These are phyloP conservation scores for Sesia bembeciformis DNA, from an alignment of 2,888 invertebrate genomes.

Conservation along the genomic window DNA sequence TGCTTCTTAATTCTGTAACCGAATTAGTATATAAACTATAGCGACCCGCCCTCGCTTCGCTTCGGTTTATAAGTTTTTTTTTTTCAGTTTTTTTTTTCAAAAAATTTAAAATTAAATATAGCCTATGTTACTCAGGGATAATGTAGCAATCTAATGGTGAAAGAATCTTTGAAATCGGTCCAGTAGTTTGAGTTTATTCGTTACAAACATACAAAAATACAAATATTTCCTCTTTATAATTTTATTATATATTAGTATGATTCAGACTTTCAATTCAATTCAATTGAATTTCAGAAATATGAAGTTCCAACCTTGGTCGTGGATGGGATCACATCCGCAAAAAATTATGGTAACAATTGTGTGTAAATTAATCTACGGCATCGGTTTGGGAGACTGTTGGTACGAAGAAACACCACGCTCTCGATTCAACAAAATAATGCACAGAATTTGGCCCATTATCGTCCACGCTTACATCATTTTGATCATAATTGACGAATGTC, in stretches of 20 bases:
- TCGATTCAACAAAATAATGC: constrained; percentile 13
- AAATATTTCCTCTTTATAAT: not conserved
- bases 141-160: too few relatives aligned
- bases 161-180: not conserved
- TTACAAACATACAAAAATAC: not conserved
- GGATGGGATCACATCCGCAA: not conserved
- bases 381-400: constrained; percentile 27
- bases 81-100: too few relatives aligned
- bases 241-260: not conserved
- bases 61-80: too few relatives aligned
- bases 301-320: too few relatives aligned
- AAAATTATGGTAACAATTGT: not conserved
- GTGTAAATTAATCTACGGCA: not conserved
- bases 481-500: constrained; percentile 22
- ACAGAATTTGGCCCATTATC: constrained; percentile 23
- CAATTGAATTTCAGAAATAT: not conserved
- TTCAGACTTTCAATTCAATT: not conserved
- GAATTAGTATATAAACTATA: too few relatives aligned
- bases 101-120: too few relatives aligned
- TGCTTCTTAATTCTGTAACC: too few relatives aligned
- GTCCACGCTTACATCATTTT: constrained; percentile 24
- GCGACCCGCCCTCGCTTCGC: too few relatives aligned
- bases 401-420: constrained; percentile 21
- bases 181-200: not conserved
- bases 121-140: too few relatives aligned